A percentile compares a stretch with the other conserved stretches of the same genome.
phyloP scores from a whole-genome alignment of 1,140 invertebrate species.

The Rhopalosiphum maidis region DNA sequence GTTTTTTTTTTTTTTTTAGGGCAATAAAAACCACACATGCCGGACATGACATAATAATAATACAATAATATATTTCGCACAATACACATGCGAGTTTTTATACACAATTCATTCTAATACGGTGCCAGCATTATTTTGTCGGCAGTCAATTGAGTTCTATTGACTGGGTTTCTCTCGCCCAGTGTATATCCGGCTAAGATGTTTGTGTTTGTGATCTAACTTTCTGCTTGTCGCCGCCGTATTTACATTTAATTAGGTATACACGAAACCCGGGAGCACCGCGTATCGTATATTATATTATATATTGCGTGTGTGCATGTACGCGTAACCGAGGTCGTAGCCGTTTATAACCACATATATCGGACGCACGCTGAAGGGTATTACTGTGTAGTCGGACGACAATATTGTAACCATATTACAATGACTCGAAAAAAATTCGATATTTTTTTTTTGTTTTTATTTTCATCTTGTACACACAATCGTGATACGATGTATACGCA shows the following conservation, averaged over 20 bases:
- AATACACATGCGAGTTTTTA: not conserved
- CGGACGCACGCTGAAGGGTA: not conserved
- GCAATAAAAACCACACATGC: not conserved
- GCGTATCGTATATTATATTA: not conserved
- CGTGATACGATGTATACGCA: not conserved
- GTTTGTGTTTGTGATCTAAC: constrained; percentile 34
- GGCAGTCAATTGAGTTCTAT: constrained; percentile 34
- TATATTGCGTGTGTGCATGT: not conserved
- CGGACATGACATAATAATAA: constrained; percentile 1
- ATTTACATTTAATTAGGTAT: constrained; percentile 29
- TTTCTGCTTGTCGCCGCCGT: not conserved
- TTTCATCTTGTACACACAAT: not conserved
- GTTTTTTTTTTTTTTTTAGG: not conserved
- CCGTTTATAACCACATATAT: not conserved
- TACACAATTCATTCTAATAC: constrained; percentile 20
- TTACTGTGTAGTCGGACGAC: not conserved
- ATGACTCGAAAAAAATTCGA: not conserved
- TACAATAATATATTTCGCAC: not conserved
- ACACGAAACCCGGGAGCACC: not conserved
- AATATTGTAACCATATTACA: not conserved
- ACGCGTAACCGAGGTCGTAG: not conserved
- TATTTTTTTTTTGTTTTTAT: not conserved
- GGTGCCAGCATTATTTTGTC: not conserved
- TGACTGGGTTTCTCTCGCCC: constrained; percentile 6
- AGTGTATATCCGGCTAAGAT: not conserved